Evolutionary conservation across 2,888 invertebrate genomes (phyloP).

Genomic region (Dione vanillae): DNA sequence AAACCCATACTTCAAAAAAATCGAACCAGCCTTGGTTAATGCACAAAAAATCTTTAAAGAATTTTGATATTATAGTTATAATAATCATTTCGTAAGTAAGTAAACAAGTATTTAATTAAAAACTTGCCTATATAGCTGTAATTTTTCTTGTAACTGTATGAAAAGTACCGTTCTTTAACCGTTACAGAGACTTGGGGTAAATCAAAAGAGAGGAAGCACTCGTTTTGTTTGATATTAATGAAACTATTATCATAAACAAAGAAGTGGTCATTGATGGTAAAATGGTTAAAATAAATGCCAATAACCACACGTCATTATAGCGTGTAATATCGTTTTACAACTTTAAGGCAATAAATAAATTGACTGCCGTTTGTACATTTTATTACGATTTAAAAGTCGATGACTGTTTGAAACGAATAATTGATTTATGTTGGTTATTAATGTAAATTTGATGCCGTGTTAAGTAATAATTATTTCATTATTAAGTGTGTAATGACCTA

Average conservation of each 20-base stretch:
- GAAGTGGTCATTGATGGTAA: slow-evolving; percentile 76
- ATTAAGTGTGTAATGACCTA: slow-evolving; percentile 4
- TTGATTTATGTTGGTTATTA: slow-evolving; percentile 81
- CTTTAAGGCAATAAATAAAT: slow-evolving; percentile 82
- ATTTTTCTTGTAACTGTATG: not conserved
- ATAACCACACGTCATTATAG: slow-evolving; percentile 82
- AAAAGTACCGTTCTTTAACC: not conserved
- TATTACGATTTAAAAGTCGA: slow-evolving; percentile 84
- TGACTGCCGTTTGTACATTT: slow-evolving; percentile 82
- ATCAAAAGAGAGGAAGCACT: slow-evolving; percentile 39
- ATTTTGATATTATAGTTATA: no score
- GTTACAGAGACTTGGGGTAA: not conserved
- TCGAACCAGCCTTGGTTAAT: no score
- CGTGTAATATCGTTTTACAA: slow-evolving; percentile 83
- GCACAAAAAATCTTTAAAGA: no score
- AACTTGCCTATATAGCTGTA: not conserved
- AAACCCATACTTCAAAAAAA: no score
- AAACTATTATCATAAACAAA: slow-evolving; percentile 76
- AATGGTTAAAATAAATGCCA: slow-evolving; percentile 79
- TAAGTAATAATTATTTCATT: slow-evolving; percentile 52
- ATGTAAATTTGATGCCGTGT: slow-evolving; percentile 73
- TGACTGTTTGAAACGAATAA: slow-evolving; percentile 80
- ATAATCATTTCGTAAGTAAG: no score
- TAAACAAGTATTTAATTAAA: no score
- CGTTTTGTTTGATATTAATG: slow-evolving; percentile 70